phyloP scores from a whole-genome alignment of 2,888 invertebrate species.

The Leptinotarsa juncta region DNA sequence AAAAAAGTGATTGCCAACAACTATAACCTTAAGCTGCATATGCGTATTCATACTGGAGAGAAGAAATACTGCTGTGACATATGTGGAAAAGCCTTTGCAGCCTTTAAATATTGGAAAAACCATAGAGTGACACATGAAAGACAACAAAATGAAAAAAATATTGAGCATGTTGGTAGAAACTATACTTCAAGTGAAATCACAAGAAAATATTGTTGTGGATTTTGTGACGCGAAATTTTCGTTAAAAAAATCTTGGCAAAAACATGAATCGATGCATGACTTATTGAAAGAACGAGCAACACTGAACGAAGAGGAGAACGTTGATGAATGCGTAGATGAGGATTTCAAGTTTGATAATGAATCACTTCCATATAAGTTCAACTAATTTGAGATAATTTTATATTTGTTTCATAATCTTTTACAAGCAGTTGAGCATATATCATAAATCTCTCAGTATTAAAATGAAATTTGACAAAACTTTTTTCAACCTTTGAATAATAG shows the following conservation, averaged over 20 bases:
- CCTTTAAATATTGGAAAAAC: slow-evolving; percentile 53
- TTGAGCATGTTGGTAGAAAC: neutral
- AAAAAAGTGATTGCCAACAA: slow-evolving; percentile 57
- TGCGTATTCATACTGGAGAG: slow-evolving; percentile 58
- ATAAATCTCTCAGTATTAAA: no score
- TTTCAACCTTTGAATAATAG: no score
- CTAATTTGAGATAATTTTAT: no score
- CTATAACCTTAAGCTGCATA: slow-evolving; percentile 59
- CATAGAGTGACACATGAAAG: slow-evolving; percentile 47
- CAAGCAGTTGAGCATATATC: no score
- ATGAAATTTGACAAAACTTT: no score
- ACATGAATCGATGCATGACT: neutral
- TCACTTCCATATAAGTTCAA: neutral
- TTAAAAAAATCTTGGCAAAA: neutral
- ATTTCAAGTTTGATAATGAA: neutral
- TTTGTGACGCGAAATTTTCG: neutral
- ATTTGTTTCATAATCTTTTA: no score
- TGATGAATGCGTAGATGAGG: neutral
- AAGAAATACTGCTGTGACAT: slow-evolving; percentile 56
- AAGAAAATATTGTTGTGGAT: neutral
- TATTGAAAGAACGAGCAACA: neutral
- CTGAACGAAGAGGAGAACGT: neutral
- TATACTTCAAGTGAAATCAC: neutral
- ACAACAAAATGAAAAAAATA: slow-evolving; percentile 3
- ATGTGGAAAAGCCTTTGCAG: slow-evolving; percentile 56